Evolutionary conservation across 2,888 invertebrate genomes (phyloP), one percentile per base, ranked within the genome.

Genomic region (Caenorhabditis sp.): DNA sequence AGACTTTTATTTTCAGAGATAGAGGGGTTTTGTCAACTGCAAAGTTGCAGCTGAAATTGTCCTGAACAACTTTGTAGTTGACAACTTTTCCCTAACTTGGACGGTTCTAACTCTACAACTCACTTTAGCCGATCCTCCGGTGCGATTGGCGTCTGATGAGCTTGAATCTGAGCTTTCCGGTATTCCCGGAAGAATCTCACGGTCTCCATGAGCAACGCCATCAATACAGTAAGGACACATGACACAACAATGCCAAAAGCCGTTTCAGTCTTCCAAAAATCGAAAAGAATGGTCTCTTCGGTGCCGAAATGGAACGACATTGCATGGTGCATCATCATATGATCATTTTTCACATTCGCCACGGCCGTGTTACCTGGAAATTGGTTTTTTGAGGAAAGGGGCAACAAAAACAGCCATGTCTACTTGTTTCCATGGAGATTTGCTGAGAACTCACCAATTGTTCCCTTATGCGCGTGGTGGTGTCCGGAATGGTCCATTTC

Each of bases 211-310:
- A 86, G 53, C 60, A 89, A 86, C 28, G 89, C 88, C 26, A 85
- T 24, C 8, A 88, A 56, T 1, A 89, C 47, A 20, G 89, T 80
- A 60, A 89, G 68, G 15, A 90, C n/a, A 50, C 88, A 89, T 5
- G 89, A 88, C 35, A 88, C 47, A 20, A 88, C 72, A 40, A 90
- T 84, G 15, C 89, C 89, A 18, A 83, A 28, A 8, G 84, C 51
- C n/a, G 85, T 81, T 15, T 83, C 68, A 6, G 85, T 86, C 77
- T 83, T 83, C 90, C 90, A 90, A 80, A 89, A 90, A 32, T 76
- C 74, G 81, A 90, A 90, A 6, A 90, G 83, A 44, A 90, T 87
- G 1, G 88, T 88, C 64, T 90, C 90, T 28, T 70, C 71, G 9
- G 71, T 72, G 15, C 86, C 86, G 44, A 84, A 85, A 71, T 87